Base-by-base conservation (phyloP, 1,140 invertebrate genomes). In the Tribolium madens region DNA sequence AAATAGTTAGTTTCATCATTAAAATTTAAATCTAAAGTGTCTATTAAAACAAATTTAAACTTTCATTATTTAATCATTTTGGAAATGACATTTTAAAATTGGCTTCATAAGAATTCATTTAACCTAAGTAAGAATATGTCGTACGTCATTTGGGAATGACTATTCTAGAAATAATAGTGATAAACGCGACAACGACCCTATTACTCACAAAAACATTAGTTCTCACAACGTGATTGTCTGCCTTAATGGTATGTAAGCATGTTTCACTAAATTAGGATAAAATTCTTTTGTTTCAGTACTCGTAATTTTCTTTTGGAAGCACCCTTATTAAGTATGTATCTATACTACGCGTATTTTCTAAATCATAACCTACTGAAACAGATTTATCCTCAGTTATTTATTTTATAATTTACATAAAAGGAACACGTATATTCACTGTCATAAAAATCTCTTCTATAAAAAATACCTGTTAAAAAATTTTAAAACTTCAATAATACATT, bases 261-360 rank as follows among this genome's bases (percentile, higher is more conserved):
- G 15, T 64, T 64, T 64, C 57, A 33, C 21, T 10, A 3, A 33
- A 33, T 12, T 33, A 1, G 14, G 57, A 64, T 64, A 64, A 64
- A 31, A 64, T 64, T 64, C 57, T 64, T 64, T 50, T 42, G 36
- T 70, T 13, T 70, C 13, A 70, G 33, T 18, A n/a, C n/a, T n/a
- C n/a, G n/a, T n/a, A 64, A 5, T 26, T 31, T 13, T 64, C 14
- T 21, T 64, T 18, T 26, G 5, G 3, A 64, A 64, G 1, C 18
- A 4, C 26, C 14, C 10, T 36, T 42, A 7, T 70, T 4, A 42
- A 42, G 2, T 26, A 26, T 26, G 21, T 26, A 26, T 26, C 21
- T 26, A 5, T 26, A 26, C 3, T n/a, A n/a, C n/a, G n/a, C n/a
- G n/a, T n/a, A n/a, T n/a, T n/a, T 26, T 26, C 0, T 26, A 1